Percentiles rank a stretch among this genome's conserved stretches.
phyloP scores from a whole-genome alignment of 2,888 invertebrate genomes.

The Diplolepis rosae region DNA sequence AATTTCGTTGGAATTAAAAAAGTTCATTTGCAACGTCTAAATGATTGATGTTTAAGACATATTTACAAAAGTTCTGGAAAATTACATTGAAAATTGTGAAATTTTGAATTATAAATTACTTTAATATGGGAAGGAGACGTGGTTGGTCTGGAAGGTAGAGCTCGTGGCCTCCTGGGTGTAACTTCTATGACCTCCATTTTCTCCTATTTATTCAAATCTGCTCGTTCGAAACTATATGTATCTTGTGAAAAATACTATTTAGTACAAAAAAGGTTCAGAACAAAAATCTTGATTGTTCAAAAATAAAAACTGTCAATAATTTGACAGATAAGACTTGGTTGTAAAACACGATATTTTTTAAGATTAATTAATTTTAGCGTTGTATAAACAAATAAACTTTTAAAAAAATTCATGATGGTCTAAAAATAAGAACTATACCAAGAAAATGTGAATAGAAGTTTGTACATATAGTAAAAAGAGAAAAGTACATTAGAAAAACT shows the following conservation, averaged over 20 bases:
- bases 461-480: not conserved
- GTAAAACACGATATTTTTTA: slow-evolving; percentile 7
- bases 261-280: not conserved
- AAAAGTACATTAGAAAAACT: not conserved
- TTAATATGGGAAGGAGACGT: slow-evolving; percentile 44
- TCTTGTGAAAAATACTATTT: not conserved
- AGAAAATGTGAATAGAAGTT: not conserved
- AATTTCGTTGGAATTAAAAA: not conserved
- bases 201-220: not conserved
- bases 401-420: too few relatives aligned
- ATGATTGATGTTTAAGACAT: not conserved
- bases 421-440: not conserved
- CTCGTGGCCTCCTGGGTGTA: slow-evolving; percentile 40
- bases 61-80: slow-evolving; percentile 11
- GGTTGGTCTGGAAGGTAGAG: slow-evolving; percentile 38
- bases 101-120: slow-evolving; percentile 34
- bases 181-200: slow-evolving; percentile 61
- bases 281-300: slow-evolving; percentile 6
- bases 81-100: slow-evolving; percentile 9
- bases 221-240: not conserved
- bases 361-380: not conserved
- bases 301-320: slow-evolving; percentile 33
- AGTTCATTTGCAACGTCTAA: not conserved
- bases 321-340: not conserved
- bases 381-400: not conserved